These are phyloP conservation scores for Equus przewalskii DNA, from an alignment of 2,113 vertebrate genomes.

Conservation along the genomic window DNA sequence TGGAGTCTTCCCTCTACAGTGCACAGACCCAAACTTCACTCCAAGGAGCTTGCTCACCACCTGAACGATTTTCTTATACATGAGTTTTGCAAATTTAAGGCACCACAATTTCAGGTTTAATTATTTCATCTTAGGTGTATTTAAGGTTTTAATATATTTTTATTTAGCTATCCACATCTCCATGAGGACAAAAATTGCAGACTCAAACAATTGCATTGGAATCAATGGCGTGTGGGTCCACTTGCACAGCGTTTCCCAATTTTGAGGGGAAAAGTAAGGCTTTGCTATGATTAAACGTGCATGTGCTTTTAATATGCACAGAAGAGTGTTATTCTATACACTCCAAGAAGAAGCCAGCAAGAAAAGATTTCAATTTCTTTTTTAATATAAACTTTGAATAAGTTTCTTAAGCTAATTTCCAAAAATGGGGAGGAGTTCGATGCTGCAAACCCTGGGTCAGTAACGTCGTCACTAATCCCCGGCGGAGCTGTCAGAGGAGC, in stretches of 20 bases:
- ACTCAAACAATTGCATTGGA: accelerated
- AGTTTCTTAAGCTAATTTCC: background rate
- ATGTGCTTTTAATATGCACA: accelerated
- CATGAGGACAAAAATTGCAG: background rate
- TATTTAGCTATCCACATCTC: background rate
- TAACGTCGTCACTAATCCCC: accelerated
- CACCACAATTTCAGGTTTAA: background rate
- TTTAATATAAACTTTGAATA: background rate
- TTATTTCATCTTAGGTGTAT: background rate
- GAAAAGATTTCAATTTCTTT: background rate
- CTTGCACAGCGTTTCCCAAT: background rate
- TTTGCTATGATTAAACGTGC: background rate
- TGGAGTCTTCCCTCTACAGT: too few species aligned
- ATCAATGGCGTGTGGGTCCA: accelerated
- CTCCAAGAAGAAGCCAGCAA: background rate
- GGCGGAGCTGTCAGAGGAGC: accelerated
- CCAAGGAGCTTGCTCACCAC: accelerated
- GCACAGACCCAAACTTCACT: background rate
- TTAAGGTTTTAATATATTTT: background rate
- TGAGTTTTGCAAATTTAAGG: background rate
- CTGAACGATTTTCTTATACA: background rate
- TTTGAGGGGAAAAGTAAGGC: background rate
- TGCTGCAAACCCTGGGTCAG: too few species aligned
- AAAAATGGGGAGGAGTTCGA: background rate
- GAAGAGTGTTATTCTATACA: accelerated